Conservation (phyloP, 1,140 invertebrate species). For the Macrosteles quadrilineatus region DNA sequence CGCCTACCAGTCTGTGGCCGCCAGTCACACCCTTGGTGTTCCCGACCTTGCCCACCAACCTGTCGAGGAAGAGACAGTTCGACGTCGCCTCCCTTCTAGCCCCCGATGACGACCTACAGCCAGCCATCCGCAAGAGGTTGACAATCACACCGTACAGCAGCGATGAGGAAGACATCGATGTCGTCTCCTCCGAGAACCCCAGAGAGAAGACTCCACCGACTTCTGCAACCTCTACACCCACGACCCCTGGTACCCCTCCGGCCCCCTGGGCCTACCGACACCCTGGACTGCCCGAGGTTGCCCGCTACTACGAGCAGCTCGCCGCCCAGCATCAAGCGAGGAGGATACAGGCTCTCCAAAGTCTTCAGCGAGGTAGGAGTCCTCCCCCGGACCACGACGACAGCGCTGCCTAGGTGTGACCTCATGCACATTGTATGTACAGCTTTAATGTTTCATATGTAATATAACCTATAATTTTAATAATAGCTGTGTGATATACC, state of each 20-base stretch:
- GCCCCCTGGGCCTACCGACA: neutral
- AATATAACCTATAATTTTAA: too few relatives aligned
- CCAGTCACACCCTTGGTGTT: slow-evolving; percentile 44
- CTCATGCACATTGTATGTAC: too few relatives aligned
- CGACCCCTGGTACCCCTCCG: neutral
- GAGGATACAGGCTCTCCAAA: slow-evolving; percentile 4
- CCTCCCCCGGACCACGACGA: neutral
- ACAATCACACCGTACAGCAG: slow-evolving; percentile 15
- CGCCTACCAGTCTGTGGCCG: slow-evolving; percentile 45
- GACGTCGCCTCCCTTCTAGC: slow-evolving; percentile 93
- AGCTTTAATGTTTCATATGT: too few relatives aligned
- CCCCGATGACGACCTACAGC: slow-evolving; percentile 62
- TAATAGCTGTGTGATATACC: too few relatives aligned
- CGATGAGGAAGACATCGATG: slow-evolving; percentile 30
- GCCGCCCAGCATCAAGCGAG: slow-evolving; percentile 20
- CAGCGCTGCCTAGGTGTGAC: neutral
- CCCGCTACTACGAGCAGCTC: slow-evolving; percentile 29
- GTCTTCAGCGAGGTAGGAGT: neutral
- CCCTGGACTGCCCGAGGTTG: slow-evolving; percentile 11
- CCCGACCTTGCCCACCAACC: slow-evolving; percentile 45
- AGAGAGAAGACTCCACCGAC: neutral
- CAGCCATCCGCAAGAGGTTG: neutral
- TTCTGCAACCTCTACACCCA: neutral
- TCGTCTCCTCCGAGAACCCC: slow-evolving; percentile 11
- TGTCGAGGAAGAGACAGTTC: slow-evolving; percentile 80